Evolutionary conservation across 2,888 invertebrate species (phyloP).

Genomic region (Caenorhabditis sp.): DNA sequence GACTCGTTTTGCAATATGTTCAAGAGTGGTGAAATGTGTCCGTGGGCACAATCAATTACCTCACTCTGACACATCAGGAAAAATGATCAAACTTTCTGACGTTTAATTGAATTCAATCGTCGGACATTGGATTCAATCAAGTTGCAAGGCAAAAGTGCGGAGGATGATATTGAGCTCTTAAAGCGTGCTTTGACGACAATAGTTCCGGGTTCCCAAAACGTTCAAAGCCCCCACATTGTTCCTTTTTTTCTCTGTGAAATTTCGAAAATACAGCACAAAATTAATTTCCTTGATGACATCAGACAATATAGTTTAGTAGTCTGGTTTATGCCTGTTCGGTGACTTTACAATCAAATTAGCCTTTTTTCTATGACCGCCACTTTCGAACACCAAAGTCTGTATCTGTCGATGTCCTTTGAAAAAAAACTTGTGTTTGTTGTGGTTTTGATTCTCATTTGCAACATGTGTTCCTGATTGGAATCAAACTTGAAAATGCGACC

Average conservation of each 20-base stretch:
- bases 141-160: conserved; percentile 28
- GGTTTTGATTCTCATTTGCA: conserved; percentile 22
- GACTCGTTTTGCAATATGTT: background rate
- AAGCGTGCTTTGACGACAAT: background rate
- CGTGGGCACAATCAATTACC: background rate
- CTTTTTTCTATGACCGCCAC: conserved; percentile 6
- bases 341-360: conserved; percentile 40
- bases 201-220: conserved; percentile 10
- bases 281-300: conserved; percentile 19
- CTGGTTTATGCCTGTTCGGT: conserved; percentile 48
- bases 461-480: conserved; percentile 28
- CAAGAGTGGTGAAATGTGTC: conserved; percentile 19
- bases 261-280: conserved; percentile 9
- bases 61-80: conserved; percentile 20
- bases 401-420: conserved; percentile 6
- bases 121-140: background rate
- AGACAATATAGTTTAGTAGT: conserved; percentile 17
- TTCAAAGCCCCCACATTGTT: background rate
- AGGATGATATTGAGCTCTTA: conserved; percentile 1
- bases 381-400: conserved; percentile 32
- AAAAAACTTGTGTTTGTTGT: conserved; percentile 29
- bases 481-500: conserved; percentile 4
- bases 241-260: background rate
- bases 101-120: conserved; percentile 19
- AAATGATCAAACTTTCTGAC: conserved; percentile 19